Evolutionary conservation across 2,888 invertebrate species (phyloP).

Genomic region (Ophonus ardosiacus): DNA sequence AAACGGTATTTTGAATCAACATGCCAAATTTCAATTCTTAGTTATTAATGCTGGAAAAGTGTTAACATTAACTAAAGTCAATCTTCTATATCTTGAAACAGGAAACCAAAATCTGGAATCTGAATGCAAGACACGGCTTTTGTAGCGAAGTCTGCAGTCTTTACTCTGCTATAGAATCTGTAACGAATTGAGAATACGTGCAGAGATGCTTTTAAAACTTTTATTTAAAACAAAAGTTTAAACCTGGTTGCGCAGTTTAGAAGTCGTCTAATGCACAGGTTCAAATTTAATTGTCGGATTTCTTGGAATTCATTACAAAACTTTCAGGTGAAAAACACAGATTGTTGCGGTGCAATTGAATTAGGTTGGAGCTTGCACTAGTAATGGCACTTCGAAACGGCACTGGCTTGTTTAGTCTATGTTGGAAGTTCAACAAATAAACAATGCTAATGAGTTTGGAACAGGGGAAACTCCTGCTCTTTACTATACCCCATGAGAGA

Average conservation of each 20-base stretch:
- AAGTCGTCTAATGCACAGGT: not conserved
- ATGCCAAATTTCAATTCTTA: no score
- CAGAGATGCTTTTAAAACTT: conserved; percentile 36
- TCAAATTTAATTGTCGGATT: conserved; percentile 44
- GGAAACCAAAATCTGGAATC: not conserved
- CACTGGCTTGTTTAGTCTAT: not conserved
- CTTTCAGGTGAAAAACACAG: not conserved
- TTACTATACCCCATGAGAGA: not conserved
- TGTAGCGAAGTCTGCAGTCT: conserved; percentile 38
- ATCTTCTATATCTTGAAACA: no score
- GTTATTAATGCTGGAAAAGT: no score
- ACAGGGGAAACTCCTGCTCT: not conserved
- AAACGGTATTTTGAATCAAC: no score
- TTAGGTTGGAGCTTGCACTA: not conserved
- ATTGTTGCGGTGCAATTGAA: not conserved
- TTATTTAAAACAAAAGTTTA: conserved; percentile 57
- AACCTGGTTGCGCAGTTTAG: conserved; percentile 17
- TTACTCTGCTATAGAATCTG: conserved; percentile 27
- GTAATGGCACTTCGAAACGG: not conserved
- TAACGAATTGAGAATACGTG: conserved; percentile 54
- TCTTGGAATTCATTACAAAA: conserved; percentile 3
- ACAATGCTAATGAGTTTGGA: not conserved
- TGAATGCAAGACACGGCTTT: conserved; percentile 25
- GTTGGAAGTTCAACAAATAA: not conserved
- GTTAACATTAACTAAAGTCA: no score